Evolutionary conservation across 2,888 invertebrate species (phyloP).

Genomic region (Xestobium rufovillosum): DNA sequence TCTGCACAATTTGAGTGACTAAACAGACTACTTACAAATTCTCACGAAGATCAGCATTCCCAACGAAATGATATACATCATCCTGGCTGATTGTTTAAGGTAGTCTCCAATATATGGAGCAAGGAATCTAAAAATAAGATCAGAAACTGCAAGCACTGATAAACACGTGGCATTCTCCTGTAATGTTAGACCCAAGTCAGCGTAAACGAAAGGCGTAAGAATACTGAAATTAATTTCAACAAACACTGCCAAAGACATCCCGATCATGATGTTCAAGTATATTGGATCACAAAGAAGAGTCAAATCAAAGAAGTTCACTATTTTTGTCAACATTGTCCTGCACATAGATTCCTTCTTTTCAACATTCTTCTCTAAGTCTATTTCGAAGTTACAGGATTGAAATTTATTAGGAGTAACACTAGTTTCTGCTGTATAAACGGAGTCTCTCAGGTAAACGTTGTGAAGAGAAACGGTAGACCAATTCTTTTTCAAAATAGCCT

Average conservation of each 20-base stretch:
- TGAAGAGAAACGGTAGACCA: background rate
- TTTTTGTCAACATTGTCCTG: conserved; percentile 28
- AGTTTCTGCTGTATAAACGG: too few species aligned
- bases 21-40: conserved; percentile 61
- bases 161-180: conserved; percentile 54
- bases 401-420: too few species aligned
- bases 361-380: too few species aligned
- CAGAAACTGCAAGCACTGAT: conserved; percentile 49
- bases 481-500: background rate
- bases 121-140: conserved; percentile 53
- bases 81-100: conserved; percentile 52
- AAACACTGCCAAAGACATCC: conserved; percentile 59
- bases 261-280: conserved; percentile 60
- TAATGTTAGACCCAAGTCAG: conserved; percentile 53
- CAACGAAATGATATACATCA: conserved; percentile 58
- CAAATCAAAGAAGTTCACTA: conserved; percentile 56
- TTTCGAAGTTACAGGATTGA: too few species aligned
- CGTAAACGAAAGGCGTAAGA: conserved; percentile 58
- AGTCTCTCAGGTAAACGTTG: background rate
- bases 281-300: conserved; percentile 57
- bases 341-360: conserved; percentile 11
- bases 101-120: conserved; percentile 61
- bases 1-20: too few species aligned
- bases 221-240: conserved; percentile 63
- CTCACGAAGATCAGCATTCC: conserved; percentile 52